Base-by-base conservation (phyloP, 1,140 invertebrate genomes). In the Tyrophagus putrescentiae region DNA sequence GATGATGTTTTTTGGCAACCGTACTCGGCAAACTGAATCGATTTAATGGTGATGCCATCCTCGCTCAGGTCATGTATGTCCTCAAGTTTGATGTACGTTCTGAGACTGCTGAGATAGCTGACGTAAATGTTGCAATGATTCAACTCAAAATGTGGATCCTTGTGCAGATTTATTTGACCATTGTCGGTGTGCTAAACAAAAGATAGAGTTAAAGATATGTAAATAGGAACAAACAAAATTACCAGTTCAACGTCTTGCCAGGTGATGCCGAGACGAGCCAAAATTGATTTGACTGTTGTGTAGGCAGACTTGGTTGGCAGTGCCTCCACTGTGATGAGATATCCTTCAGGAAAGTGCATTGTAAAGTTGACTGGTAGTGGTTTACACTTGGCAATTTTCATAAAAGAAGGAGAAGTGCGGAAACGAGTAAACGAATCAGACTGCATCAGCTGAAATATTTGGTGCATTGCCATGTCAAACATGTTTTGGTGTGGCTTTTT, bases 311-410 rank as follows among this genome's bases (percentile, higher is more conserved):
- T 54, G 25, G 32, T 54, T 4, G 52, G 13, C n/a, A 9, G 9
- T 3, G 52, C 39, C 25, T 54, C 52, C 3, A 31, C 25, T n/a
- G 9, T 31, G 1, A 54, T 3, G 11, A 32, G 13, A 54, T 54
- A 54, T 4, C 52, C 52, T 54, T 54, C 52, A n/a, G 52, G 52
- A 54, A 54, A 54, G 39, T 27, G 27, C 32, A 54, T 32, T 7
- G 31, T 21, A 54, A 54, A 54, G 39, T 29, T 31, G 13, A 28
- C 27, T 39, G n/a, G n/a, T 39, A 39, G 2, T 4, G 18, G 31
- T 54, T 33, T 13, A 11, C 16, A 27, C 31, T 39, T 39, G 13
- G 36, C 13, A 7, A 6, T 44, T 42, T 28, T 42, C 27, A 45
- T 59, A 7, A 13, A 4, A 45, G 9, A 59, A 25, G 7, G 6